phyloP scores from a whole-genome alignment of 2,888 invertebrate species.

The Lycophotia porphyrea region DNA sequence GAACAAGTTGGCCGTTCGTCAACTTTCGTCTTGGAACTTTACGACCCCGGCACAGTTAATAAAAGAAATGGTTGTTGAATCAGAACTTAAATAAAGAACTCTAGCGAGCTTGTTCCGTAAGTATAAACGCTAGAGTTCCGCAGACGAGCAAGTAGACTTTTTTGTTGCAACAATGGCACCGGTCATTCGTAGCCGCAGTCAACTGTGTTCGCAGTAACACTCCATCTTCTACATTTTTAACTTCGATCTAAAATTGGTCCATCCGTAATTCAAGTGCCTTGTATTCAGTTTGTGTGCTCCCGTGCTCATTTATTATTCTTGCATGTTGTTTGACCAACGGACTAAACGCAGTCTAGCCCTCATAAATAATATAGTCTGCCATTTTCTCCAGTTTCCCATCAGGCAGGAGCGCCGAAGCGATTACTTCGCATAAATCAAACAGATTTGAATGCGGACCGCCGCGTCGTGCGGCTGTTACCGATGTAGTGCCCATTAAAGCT shows the following conservation, averaged over 20 bases:
- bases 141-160: constrained; percentile 28
- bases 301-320: constrained; percentile 49
- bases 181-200: constrained; percentile 34
- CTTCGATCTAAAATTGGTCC: constrained; percentile 23
- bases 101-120: constrained; percentile 32
- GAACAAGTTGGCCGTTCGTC: constrained; percentile 68
- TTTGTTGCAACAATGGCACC: constrained; percentile 30
- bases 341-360: constrained; percentile 56
- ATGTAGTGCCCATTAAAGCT: constrained; percentile 76
- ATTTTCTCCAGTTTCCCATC: constrained; percentile 67
- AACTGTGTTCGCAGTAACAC: constrained; percentile 23
- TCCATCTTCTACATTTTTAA: constrained; percentile 45
- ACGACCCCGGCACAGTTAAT: constrained; percentile 54
- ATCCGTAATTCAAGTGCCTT: constrained; percentile 32
- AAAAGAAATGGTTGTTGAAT: constrained; percentile 51
- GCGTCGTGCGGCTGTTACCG: constrained; percentile 73
- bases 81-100: constrained; percentile 40
- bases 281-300: constrained; percentile 44
- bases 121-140: constrained; percentile 20
- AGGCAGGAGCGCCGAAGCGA: constrained; percentile 73
- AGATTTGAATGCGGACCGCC: constrained; percentile 80
- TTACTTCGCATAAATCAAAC: constrained; percentile 83
- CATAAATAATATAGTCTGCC: constrained; percentile 65
- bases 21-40: constrained; percentile 60
- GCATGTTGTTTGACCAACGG: constrained; percentile 56